Evolutionary conservation across 2,797 vertebrate genomes (phyloP), one percentile per base, ranked within the genome.

Genomic region (Ataeniobius toweri): DNA sequence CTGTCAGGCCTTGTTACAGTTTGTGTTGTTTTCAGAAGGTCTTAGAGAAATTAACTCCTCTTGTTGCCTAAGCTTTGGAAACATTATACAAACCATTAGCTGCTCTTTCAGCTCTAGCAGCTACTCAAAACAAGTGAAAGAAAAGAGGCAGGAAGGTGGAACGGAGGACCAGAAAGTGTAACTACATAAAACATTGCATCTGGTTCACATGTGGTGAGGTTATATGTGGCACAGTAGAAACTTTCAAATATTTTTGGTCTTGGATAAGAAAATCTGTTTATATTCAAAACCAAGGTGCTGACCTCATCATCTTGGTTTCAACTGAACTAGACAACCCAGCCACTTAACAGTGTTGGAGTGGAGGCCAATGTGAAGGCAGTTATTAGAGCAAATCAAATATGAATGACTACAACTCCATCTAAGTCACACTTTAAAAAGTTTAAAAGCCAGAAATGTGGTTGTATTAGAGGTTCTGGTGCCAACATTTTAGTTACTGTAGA

Each of bases 41-140:
- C 86, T 89, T 87, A 84, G 84, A 89, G 80, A 93, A 90, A 92
- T 94, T 92, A 93, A 88, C 85, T 88, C 81, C 74, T 82, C 89
- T 89, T 93, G 91, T 87, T 91, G 85, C 83, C 84, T 63, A 59
- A 84, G 82, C 84, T 89, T 89, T 82, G 73, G 86, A 92, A 85
- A 88, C 87, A 92, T 91, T 94, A 92, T 79, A 81, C 91, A 93
- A 92, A 75, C 91, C 91, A 94, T 93, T 94, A 93, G 91, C 88
- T 91, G 88, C 89, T 91, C 89, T 78, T 82, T 90, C 91, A 92
- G 83, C 81, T 87, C 77, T 58, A 80, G 85, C 89, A 44, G 59
- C 78, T 83, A 80, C 89, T 92, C 89, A 87, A 78, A 89, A 82
- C 81, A 78, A 83, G 79, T 76, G 79, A 83, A 75, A 81, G 75